phyloP scores from a whole-genome alignment of 2,113 vertebrate species.

The Myxocyprinus asiaticus region DNA sequence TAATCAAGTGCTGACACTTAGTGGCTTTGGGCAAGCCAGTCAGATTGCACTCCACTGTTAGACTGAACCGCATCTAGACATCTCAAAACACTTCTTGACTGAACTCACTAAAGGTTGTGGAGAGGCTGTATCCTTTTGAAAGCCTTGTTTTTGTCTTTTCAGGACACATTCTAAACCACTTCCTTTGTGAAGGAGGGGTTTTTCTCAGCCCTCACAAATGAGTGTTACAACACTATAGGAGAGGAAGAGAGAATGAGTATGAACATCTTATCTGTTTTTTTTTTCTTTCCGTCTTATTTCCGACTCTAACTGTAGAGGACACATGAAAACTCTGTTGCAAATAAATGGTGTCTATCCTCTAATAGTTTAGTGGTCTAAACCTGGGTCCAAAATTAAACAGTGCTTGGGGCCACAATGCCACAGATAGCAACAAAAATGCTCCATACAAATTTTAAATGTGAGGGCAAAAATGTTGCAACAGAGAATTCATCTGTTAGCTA shows the following conservation, averaged over 20 bases:
- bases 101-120: background rate
- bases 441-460: too few species aligned
- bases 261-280: conserved; percentile 3
- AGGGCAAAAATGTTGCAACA: too few species aligned
- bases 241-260: conserved; percentile 1
- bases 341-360: background rate
- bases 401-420: too few species aligned
- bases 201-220: conserved; percentile 7
- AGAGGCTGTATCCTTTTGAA: conserved; percentile 4
- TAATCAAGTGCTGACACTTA: background rate
- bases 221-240: conserved; percentile 23
- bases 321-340: background rate
- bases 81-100: background rate
- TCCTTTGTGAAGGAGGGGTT: conserved; percentile 8
- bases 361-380: background rate
- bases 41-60: background rate
- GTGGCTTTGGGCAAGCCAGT: background rate
- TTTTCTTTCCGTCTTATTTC: conserved; percentile 18
- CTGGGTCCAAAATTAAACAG: too few species aligned
- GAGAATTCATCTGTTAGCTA: too few species aligned
- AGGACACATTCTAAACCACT: conserved; percentile 22
- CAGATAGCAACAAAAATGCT: too few species aligned
- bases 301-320: background rate
- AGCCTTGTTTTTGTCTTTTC: conserved; percentile 7
- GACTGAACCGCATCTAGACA: background rate